Base-by-base conservation (phyloP, 2,797 vertebrate genomes). In the Lepilemur septentrionalis region DNA sequence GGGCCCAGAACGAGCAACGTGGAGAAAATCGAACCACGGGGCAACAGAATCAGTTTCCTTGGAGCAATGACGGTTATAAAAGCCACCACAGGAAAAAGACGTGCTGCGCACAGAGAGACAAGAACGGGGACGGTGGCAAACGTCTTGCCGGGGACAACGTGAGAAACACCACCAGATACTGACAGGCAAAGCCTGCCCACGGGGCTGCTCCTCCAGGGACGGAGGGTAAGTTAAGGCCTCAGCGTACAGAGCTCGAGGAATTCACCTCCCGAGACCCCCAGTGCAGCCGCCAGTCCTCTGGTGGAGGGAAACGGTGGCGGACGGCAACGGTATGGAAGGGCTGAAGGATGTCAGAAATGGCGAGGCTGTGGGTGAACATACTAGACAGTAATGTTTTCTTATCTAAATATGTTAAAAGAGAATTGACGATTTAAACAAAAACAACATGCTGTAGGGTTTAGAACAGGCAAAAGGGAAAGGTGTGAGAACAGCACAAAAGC, bases 121-220 rank as follows among this genome's bases (percentile, higher is more conserved):
- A 3, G 28, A 48, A 13, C 1, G 4, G 8, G 7, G 61, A 4
- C 1, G 4, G 1, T 0, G 14, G 81, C 15, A 7, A 18, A 14
- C 2, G 5, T 55, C 91, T 22, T 8, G 8, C 7, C 13, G 28
- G n/a, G 32, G 65, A 50, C 35, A 5, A 20, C 1, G 32, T 2
- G 8, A 8, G 38, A 7, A 23, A 43, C n/a, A 20, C 22, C 50
- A 5, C 38, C 17, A 10, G 15, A 5, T 0, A 10, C 81, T 8
- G 59, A 22, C 17, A 76, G 17, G 59, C 50, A 18, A 6, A 30
- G 8, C 32, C 82, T 22, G 6, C 5, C 8, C 3, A 11, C 46
- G 5, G 0, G 14, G 59, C 3, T 5, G 4, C 50, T 5, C 7
- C 28, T 17, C 73, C 59, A 14, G 6, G 0, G 46, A 30, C 20